Conservation (phyloP, 2,797 vertebrate species). For the Melanotaenia boesemani region DNA sequence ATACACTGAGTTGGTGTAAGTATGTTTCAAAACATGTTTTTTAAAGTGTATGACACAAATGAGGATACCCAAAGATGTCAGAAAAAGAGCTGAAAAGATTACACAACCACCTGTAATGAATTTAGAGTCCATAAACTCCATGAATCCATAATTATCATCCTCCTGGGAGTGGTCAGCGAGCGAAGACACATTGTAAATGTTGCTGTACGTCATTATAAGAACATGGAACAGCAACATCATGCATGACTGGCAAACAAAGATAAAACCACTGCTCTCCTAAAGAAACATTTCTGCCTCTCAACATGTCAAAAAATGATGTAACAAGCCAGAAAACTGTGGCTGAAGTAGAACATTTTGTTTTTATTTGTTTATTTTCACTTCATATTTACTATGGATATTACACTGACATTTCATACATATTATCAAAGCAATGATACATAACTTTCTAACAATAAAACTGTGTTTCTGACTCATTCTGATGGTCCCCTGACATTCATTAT, state of each 20-base stretch:
- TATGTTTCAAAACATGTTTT: not conserved
- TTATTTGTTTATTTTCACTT: no score
- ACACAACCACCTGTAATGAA: not conserved
- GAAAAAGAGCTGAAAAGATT: not conserved
- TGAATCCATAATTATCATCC: not conserved
- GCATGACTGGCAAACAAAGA: not conserved
- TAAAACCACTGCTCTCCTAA: not conserved
- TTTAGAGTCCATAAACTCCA: not conserved
- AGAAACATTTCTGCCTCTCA: not conserved
- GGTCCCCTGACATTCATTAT: no score
- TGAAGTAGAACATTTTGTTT: no score
- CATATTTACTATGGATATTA: no score
- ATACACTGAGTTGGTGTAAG: not conserved
- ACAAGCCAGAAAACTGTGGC: not conserved
- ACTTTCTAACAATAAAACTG: no score
- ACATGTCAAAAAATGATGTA: not conserved
- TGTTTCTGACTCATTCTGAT: no score
- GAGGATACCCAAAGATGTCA: not conserved
- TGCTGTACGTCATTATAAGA: not conserved
- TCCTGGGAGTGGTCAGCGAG: not conserved
- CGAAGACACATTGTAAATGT: not conserved
- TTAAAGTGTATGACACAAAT: not conserved
- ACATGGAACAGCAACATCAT: not conserved
- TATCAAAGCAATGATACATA: no score
- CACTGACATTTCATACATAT: no score